phyloP scores from a whole-genome alignment of 2,888 invertebrate species.

The Napeogenes sylphis region DNA sequence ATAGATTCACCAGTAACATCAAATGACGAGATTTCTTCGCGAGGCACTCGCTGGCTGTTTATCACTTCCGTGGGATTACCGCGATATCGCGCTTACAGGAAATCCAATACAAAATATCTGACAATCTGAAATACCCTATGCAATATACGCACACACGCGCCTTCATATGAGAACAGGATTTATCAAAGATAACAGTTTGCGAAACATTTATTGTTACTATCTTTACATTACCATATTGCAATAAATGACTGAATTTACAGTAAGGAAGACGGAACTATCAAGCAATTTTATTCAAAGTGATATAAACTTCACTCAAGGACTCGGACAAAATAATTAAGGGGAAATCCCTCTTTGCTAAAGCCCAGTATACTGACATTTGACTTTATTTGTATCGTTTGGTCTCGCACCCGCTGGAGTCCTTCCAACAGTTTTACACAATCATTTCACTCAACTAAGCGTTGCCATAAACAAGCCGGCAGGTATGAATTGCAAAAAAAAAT shows the following conservation, averaged over 20 bases:
- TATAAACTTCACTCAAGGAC: slow-evolving; percentile 13
- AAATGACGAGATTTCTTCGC: slow-evolving; percentile 18
- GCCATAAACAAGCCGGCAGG: slow-evolving; percentile 74
- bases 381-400: slow-evolving; percentile 74
- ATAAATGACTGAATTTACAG: too few relatives aligned
- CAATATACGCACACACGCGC: slow-evolving; percentile 21
- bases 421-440: slow-evolving; percentile 78
- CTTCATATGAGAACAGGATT: slow-evolving; percentile 14
- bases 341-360: slow-evolving; percentile 35
- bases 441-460: slow-evolving; percentile 77
- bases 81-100: slow-evolving; percentile 38
- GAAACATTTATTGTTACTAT: too few relatives aligned
- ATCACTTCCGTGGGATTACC: slow-evolving; percentile 54
- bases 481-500: slow-evolving; percentile 69
- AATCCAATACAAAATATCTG: slow-evolving; percentile 42
- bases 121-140: slow-evolving; percentile 26
- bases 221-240: too few relatives aligned
- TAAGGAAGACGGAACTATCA: too few relatives aligned
- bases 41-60: slow-evolving; percentile 35
- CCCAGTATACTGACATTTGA: slow-evolving; percentile 65
- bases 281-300: too few relatives aligned
- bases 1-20: slow-evolving; percentile 6
- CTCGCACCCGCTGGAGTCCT: slow-evolving; percentile 63
- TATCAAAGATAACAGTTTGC: too few relatives aligned
- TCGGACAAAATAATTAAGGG: slow-evolving; percentile 33